Conservation (phyloP, 2,113 vertebrate species). For the Lasiurus borealis region DNA sequence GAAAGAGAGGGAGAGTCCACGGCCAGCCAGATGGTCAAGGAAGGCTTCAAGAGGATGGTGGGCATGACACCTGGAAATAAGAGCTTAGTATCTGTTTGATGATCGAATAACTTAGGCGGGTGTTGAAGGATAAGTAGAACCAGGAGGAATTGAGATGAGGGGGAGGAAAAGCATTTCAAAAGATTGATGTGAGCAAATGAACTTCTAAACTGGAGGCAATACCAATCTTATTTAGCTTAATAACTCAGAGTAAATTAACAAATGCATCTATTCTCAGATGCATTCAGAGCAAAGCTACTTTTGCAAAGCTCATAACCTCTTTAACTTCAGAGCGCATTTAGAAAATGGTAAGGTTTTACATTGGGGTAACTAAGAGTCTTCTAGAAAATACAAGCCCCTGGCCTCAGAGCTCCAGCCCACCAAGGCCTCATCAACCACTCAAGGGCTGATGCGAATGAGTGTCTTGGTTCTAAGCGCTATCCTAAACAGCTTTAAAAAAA, state of each 20-base stretch:
- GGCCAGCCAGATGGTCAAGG: neutral
- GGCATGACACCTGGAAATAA: neutral
- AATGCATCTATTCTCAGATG: neutral
- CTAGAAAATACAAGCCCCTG: neutral
- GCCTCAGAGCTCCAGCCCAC: neutral
- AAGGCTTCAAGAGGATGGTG: neutral
- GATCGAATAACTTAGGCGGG: neutral
- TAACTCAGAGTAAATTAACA: neutral
- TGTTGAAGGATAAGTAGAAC: neutral
- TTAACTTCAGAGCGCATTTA: constrained; percentile 10
- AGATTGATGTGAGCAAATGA: neutral
- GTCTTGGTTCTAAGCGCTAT: neutral
- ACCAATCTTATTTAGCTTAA: neutral
- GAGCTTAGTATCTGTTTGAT: neutral
- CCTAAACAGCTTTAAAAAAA: constrained; percentile 26
- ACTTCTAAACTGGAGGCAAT: neutral
- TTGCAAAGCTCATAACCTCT: neutral
- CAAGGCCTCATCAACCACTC: neutral
- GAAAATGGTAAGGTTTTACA: neutral
- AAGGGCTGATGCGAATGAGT: neutral
- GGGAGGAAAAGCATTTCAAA: neutral
- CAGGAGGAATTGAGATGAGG: neutral
- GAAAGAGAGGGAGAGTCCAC: neutral
- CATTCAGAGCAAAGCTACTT: neutral
- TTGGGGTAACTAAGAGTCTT: neutral